Evolutionary conservation across 2,888 invertebrate species (phyloP), one percentile per base, ranked within the genome.

Genomic region (Galerucella pusilla): DNA sequence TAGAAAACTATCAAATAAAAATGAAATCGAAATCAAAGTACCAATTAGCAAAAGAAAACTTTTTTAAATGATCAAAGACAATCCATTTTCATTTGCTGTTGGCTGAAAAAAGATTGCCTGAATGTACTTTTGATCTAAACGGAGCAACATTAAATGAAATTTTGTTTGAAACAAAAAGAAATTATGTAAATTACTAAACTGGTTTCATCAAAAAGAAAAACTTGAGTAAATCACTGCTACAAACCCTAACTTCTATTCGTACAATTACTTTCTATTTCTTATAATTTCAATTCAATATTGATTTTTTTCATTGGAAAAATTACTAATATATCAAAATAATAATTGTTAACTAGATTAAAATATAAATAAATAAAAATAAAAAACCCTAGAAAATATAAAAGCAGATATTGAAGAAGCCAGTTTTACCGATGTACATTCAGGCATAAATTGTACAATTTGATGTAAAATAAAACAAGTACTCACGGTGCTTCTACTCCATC

Each of bases 401-500:
- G 73, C 11, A 64, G 68, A 71, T 20, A 25, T 57, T 72, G 77
- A 74, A 71, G 71, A 77, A 79, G 79, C 78, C 79, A 81, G 79
- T 28, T 59, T 64, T 28, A 3, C 66, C 42, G n/a, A 74, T 16
- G 75, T 79, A 82, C 83, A 82, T 80, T 80, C 82, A 80, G 79
- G 73, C 76, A 67, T 45, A 78, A 77, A 74, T 45, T 60, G 68
- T 73, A 68, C 66, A 71, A 80, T 73, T 75, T 71, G 78, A 61
- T 77, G 35, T 75, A 75, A 85, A 83, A 80, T 78, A 83, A 83
- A 84, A 84, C 83, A 82, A 82, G 80, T 87, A 88, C 88, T 88
- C 87, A 88, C 88, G 87, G 87, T 87, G 85, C 84, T 80, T 86
- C 88, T 70, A 81, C 80, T 74, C 84, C 77, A 67, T 83, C 82